Evolutionary conservation across 2,888 invertebrate species (phyloP), one percentile per base, ranked within the genome.

Genomic region (Meta bourneti): DNA sequence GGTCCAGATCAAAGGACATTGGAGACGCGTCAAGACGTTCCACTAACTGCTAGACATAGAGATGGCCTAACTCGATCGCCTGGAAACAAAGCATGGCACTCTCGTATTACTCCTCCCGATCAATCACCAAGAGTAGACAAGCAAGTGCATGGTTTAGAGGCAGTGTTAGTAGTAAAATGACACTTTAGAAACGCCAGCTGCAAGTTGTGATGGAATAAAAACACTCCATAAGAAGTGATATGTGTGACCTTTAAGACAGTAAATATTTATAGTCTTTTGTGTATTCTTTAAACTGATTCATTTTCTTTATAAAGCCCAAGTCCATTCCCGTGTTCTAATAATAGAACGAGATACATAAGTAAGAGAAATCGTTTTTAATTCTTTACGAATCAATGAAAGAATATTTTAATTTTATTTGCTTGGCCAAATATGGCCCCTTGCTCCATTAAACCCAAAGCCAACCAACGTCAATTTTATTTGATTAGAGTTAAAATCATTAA

Each of bases 61-160:
- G 48, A 16, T 20, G 34, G 52, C 69, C 34, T 69, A 11, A 48
- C 16, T 7, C 20, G 61, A 61, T 61, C 48, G 34, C 69, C n/a
- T 34, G 34, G 16, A 48, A 34, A 7, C 34, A 61, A 7, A 13
- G 80, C 61, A 34, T 61, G 20, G 16, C 49, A 49, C 48, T 11
- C 61, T 80, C 80, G 19, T 16, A 34, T 80, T 80, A 61, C 80
- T 61, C 13, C 52, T 61, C 61, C 8, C 80, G 61, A 80, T 80
- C 80, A 54, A 80, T 80, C 80, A 80, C 16, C 13, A 34, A 11
- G 80, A 80, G 54, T 61, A 34, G 80, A 80, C 61, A 80, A 8
- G 20, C 75, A 48, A 75, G 75, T 49, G 75, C 52, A 9, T 16
- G 34, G 80, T 20, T 34, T 78, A 9, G 61, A 61, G 34, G 34